Conservation (phyloP, 2,797 vertebrate species). For the Neomorphus geoffroyi region DNA sequence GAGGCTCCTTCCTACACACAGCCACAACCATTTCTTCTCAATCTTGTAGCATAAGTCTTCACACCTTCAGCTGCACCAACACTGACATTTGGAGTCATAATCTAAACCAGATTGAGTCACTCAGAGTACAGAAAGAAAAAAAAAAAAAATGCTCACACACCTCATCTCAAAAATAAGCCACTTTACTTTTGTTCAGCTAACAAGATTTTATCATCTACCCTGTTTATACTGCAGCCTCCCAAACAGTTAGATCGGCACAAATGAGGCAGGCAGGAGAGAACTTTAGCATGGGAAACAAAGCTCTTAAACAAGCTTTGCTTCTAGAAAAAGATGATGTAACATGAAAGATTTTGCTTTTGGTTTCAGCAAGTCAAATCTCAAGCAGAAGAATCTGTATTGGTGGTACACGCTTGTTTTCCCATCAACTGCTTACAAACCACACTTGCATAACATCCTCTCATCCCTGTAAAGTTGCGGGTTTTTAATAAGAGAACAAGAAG, state of each 20-base stretch:
- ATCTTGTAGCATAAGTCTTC: not conserved
- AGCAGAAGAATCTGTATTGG: not conserved
- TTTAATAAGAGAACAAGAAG: not conserved
- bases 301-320: not conserved
- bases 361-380: not conserved
- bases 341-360: not conserved
- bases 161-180: not conserved
- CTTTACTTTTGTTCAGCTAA: not conserved
- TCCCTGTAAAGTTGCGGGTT: not conserved
- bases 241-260: not conserved
- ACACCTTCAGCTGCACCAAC: not conserved
- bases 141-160: not conserved
- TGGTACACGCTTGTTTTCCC: not conserved
- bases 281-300: not conserved
- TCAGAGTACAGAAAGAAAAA: not conserved
- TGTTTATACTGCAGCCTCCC: not conserved
- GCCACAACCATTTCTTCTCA: not conserved
- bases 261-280: not conserved
- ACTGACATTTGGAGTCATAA: not conserved
- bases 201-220: not conserved
- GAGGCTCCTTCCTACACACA: not conserved
- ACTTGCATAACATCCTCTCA: not conserved
- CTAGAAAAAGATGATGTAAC: not conserved
- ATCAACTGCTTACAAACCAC: not conserved
- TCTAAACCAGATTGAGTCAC: not conserved